Evolutionary conservation across 2,888 invertebrate genomes (phyloP).

Genomic region (Gibbula magus): DNA sequence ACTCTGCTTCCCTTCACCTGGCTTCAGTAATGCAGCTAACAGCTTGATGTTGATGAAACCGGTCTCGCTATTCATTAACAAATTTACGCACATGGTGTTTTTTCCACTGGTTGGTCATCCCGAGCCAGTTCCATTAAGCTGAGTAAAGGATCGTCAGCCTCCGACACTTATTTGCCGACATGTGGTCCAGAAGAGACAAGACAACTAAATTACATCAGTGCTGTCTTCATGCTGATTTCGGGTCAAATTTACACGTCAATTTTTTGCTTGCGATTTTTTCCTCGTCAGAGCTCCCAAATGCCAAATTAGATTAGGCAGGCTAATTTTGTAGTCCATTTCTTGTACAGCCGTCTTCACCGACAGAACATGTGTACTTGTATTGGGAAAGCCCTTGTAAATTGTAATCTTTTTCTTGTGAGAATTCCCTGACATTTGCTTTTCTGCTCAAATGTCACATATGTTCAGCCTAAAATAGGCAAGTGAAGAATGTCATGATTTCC

Average conservation of each 20-base stretch:
- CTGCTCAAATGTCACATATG: too few species aligned
- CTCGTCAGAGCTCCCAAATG: not conserved
- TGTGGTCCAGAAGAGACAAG: not conserved
- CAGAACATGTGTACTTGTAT: not conserved
- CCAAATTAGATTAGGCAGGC: not conserved
- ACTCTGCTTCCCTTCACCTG: not conserved
- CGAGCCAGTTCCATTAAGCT: not conserved
- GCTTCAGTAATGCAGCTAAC: not conserved
- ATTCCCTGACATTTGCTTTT: too few species aligned
- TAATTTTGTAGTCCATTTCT: not conserved
- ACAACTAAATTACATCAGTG: conserved; percentile 14
- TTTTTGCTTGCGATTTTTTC: conserved; percentile 1
- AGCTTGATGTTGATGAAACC: conserved; percentile 19
- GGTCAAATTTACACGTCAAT: conserved; percentile 15
- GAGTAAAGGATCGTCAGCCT: not conserved
- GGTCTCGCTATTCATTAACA: conserved; percentile 11
- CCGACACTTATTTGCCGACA: conserved; percentile 3
- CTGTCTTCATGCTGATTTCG: not conserved
- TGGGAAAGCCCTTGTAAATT: too few species aligned
- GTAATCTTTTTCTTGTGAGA: too few species aligned
- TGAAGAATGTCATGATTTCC: too few species aligned
- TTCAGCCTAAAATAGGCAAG: too few species aligned
- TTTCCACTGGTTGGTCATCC: not conserved
- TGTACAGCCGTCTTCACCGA: not conserved
- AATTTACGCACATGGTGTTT: not conserved